A percentile compares a stretch with the other conserved stretches of the same genome.
Conservation (phyloP, 2,113 vertebrate genomes). For the Hippolais icterina region DNA sequence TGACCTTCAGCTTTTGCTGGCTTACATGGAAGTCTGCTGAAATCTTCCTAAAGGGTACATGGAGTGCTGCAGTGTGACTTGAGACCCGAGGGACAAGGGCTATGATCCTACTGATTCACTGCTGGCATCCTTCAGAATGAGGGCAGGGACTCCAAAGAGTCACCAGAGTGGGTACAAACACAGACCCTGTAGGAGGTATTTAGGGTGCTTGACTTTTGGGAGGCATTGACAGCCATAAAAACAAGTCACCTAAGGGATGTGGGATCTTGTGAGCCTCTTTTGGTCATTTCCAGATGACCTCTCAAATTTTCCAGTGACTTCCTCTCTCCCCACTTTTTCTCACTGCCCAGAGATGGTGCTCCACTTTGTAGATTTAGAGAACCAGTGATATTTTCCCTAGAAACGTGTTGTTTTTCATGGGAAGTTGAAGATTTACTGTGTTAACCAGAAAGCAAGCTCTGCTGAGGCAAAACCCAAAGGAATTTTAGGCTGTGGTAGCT, state of each 20-base stretch:
- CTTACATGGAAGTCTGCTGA: neutral
- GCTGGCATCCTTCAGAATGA: neutral
- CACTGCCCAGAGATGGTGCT: neutral
- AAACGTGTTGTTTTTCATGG: neutral
- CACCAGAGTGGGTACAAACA: neutral
- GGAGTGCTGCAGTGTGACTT: too few relatives aligned
- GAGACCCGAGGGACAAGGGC: neutral
- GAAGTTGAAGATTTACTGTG: neutral
- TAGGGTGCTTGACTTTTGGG: neutral
- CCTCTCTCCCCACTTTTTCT: rapidly evolving
- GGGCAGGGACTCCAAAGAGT: neutral
- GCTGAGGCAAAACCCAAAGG: neutral
- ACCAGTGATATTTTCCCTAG: neutral
- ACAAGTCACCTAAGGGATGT: neutral
- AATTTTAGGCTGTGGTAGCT: neutral
- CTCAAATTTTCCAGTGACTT: neutral
- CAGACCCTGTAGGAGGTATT: neutral
- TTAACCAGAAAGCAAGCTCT: neutral
- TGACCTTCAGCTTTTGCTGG: neutral
- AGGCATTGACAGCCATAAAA: neutral
- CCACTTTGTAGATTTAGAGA: neutral
- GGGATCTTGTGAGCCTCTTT: neutral
- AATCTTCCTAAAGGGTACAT: neutral
- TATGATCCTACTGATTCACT: neutral
- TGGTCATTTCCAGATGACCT: neutral